Evolutionary conservation across 1,140 invertebrate species (phyloP), one percentile per base, ranked within the genome.

Genomic region (Caenorhabditis remanei): DNA sequence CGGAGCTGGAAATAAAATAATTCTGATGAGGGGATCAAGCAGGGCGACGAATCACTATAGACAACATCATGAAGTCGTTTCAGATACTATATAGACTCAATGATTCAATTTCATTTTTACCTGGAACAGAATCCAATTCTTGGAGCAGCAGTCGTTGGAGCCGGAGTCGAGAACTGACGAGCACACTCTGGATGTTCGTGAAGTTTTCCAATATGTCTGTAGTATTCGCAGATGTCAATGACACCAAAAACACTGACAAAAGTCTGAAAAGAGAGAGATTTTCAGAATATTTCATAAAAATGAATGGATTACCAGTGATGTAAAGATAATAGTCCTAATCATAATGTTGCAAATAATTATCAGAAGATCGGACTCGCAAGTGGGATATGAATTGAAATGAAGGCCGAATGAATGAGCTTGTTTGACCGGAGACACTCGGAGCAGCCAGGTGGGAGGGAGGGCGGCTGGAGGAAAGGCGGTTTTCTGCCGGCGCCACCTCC

Each of bases 201-300:
- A 4, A 89, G 61, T 58, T 85, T 89, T 32, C 88, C 89, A 46
- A 89, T 86, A 7, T 67, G 56, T 41, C 82, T 55, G 61, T 82
- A 89, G 79, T 89, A 89, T n/a, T 89, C 88, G 84, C 88, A 89
- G 19, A 84, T 87, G 48, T 89, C 88, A 56, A 87, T 56, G 67
- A 67, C 85, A 55, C 71, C 71, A 11, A 79, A 79, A 19, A 79
- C 71, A 79, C 71, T 79, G 71, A 79, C 71, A 79, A 79, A 79
- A 9, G 71, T 79, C 71, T 79, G n/a, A 24, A 79, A 79, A 32
- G 14, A 63, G 24, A 0, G 13, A 13, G 11, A 11, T 24, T 21
- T 79, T 7, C 6, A 50, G 1, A 4, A 14, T 24, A 32, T 7
- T 32, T 8, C 0, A 9, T 32, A 50, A 1, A 5, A 50, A 79